phyloP scores from a whole-genome alignment of 2,797 vertebrate species.

The Okamejei kenojei region DNA sequence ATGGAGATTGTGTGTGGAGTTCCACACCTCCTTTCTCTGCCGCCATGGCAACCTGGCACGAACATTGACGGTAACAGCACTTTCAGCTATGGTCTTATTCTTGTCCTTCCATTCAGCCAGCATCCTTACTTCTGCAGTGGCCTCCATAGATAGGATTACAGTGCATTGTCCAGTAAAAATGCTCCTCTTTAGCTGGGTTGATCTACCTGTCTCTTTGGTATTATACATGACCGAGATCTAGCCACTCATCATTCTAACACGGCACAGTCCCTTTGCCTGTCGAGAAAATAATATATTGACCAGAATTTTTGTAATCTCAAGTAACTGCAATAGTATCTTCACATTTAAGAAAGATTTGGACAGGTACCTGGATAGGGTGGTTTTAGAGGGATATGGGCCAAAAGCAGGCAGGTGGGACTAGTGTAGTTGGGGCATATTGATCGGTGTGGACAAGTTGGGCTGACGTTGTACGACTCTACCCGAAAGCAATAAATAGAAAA shows the following conservation, averaged over 20 bases:
- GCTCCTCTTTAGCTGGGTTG: neutral
- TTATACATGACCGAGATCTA: neutral
- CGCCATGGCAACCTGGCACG: conserved; percentile 24
- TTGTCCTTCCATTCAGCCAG: neutral
- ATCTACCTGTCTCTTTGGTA: neutral
- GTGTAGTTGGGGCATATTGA: no score
- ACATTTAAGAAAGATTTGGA: no score
- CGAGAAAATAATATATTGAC: neutral
- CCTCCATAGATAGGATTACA: neutral
- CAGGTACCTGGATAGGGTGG: no score
- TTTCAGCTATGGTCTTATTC: conserved; percentile 12
- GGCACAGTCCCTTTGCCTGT: neutral
- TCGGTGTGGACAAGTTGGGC: no score
- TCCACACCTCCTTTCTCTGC: neutral
- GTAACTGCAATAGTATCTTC: no score
- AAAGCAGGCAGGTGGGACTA: no score
- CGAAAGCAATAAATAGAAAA: neutral
- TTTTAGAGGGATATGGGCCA: no score
- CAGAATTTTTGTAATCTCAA: neutral
- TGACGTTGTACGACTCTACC: no score
- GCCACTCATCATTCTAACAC: neutral
- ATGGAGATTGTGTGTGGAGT: neutral
- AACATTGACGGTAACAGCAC: neutral
- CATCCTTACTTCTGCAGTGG: neutral
- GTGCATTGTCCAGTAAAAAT: neutral